These are phyloP conservation scores for Ceratosolen fusciceps DNA, from an alignment of 1,140 invertebrate genomes.

Conservation along the genomic window DNA sequence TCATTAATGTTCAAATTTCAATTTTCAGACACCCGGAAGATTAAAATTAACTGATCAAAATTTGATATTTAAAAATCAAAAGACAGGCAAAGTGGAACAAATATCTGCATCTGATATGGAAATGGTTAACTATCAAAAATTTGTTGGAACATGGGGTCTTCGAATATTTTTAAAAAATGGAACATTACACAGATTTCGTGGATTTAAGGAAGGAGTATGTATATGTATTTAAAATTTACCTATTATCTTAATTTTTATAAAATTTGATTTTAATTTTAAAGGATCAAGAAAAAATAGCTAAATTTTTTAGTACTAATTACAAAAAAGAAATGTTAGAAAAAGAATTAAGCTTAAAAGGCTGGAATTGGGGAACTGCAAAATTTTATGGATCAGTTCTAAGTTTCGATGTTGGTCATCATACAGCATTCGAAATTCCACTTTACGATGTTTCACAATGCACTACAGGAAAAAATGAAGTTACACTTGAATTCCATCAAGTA, in stretches of 20 bases:
- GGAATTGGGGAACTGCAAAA: constrained; percentile 98
- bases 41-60: constrained; percentile 93
- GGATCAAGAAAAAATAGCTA: constrained; percentile 87
- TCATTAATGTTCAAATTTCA: constrained; percentile 47
- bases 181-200: constrained; percentile 90
- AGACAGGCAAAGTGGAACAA: constrained; percentile 97
- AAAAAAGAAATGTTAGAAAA: constrained; percentile 90
- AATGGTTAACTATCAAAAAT: constrained; percentile 91
- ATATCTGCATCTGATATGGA: constrained; percentile 89
- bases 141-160: constrained; percentile 91
- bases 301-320: constrained; percentile 89
- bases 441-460: constrained; percentile 96
- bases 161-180: constrained; percentile 94
- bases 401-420: constrained; percentile 91
- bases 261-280: constrained; percentile 57
- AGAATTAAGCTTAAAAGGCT: constrained; percentile 95
- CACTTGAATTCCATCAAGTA: constrained; percentile 96
- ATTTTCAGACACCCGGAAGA: constrained; percentile 82
- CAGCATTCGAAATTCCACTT: constrained; percentile 97
- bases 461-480: constrained; percentile 99
- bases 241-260: constrained; percentile 41
- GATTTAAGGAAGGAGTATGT: constrained; percentile 92
- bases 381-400: constrained; percentile 93
- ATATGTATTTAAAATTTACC: neutral
- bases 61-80: constrained; percentile 95